These are phyloP conservation scores for Spermophilus dauricus DNA, from an alignment of 2,113 vertebrate genomes.

Conservation along the genomic window DNA sequence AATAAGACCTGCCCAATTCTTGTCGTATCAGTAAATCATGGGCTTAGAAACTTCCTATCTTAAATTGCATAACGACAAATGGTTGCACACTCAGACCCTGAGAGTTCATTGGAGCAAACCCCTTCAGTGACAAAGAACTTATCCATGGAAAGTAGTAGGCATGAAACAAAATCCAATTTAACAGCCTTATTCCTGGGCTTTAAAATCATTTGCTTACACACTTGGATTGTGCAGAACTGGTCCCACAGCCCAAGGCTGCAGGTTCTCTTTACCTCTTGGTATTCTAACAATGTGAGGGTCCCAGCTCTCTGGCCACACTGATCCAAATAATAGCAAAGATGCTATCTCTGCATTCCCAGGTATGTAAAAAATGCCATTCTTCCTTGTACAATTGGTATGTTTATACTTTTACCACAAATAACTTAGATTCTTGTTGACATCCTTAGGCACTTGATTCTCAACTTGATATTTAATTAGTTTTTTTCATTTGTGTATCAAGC, in stretches of 20 bases:
- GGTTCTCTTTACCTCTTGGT: neutral
- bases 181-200: neutral
- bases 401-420: constrained; percentile 1
- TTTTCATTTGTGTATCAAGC: neutral
- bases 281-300: neutral
- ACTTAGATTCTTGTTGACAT: neutral
- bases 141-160: neutral
- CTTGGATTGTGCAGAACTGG: neutral
- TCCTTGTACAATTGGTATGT: neutral
- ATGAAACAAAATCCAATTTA: constrained; percentile 5
- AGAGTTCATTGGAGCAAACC: neutral
- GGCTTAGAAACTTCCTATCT: constrained; percentile 14
- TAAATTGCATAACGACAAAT: constrained; percentile 12
- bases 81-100: neutral
- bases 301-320: neutral
- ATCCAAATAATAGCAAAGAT: neutral
- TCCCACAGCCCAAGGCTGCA: neutral
- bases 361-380: neutral
- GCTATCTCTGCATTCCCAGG: neutral
- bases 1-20: neutral
- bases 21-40: neutral
- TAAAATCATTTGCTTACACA: constrained; percentile 28
- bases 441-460: neutral
- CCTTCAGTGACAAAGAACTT: constrained; percentile 32
- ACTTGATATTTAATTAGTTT: neutral